Percentiles rank a stretch among this genome's conserved stretches.
phyloP scores from a whole-genome alignment of 2,113 vertebrate species.

The Illadopsis cleaveri region DNA sequence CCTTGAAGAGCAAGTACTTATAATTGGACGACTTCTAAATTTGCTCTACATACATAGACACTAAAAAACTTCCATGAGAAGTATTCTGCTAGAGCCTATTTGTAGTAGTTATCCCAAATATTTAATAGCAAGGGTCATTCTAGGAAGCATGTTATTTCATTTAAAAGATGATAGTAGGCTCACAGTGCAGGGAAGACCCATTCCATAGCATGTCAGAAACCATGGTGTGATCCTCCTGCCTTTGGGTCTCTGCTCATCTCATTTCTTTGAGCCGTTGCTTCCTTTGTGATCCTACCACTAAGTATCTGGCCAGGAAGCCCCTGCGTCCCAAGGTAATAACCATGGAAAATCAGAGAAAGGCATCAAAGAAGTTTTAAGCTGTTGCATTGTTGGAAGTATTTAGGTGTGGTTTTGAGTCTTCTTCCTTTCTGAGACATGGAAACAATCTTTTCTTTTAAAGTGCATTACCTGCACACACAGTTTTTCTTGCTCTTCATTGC shows the following conservation, averaged over 20 bases:
- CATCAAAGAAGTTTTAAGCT: neutral
- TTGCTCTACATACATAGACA: neutral
- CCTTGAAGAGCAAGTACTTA: neutral
- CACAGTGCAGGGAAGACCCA: neutral
- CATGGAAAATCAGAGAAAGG: neutral
- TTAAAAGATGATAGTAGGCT: neutral
- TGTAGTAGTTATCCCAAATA: neutral
- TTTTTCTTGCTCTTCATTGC: neutral
- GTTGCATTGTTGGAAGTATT: neutral
- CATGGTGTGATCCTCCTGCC: neutral
- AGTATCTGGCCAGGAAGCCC: neutral
- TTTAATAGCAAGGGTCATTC: neutral
- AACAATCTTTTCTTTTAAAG: neutral
- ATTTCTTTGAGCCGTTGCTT: neutral
- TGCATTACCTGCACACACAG: neutral
- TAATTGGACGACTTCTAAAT: neutral
- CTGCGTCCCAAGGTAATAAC: neutral
- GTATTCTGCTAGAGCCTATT: neutral
- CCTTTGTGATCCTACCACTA: neutral
- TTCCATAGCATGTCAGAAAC: neutral
- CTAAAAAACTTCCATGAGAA: neutral
- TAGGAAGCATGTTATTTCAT: neutral
- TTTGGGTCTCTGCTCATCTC: neutral
- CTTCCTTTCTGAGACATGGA: neutral
- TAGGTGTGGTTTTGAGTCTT: neutral